A percentile compares a stretch with the other conserved stretches of the same genome.
These are phyloP conservation scores for Misgurnus mizolepis DNA, from an alignment of 2,113 vertebrate genomes.

Conservation along the genomic window DNA sequence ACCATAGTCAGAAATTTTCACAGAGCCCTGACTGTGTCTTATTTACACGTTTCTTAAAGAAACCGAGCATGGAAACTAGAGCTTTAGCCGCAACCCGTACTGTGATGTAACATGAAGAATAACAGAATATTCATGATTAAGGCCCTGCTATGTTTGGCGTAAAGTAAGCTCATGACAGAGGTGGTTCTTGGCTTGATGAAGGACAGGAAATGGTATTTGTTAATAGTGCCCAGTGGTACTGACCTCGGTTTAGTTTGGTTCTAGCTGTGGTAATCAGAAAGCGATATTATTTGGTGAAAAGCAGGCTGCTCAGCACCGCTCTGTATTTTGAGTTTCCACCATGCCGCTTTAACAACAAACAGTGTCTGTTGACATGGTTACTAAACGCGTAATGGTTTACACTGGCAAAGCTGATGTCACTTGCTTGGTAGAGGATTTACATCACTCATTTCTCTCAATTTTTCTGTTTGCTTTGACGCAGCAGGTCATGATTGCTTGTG, in stretches of 20 bases:
- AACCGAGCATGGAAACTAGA: not conserved
- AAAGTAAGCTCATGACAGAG: not conserved
- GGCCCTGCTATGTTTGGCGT: not conserved
- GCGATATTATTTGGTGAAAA: conserved; percentile 11
- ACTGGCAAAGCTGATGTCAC: conserved; percentile 53
- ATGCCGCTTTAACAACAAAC: conserved; percentile 56
- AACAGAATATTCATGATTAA: not conserved
- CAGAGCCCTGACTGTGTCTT: not conserved
- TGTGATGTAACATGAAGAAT: not conserved
- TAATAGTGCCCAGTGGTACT: not conserved
- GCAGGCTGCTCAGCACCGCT: conserved; percentile 12
- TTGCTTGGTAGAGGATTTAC: conserved; percentile 39
- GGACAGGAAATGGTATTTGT: conserved; percentile 29
- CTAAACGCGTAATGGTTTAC: conserved; percentile 42
- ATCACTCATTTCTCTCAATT: conserved; percentile 20
- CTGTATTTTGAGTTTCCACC: conserved; percentile 37
- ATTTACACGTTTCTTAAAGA: not conserved
- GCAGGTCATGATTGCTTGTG: conserved; percentile 40
- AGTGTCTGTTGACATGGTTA: conserved; percentile 56
- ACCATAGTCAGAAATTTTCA: not conserved
- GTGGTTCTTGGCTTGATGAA: not conserved
- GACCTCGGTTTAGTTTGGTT: conserved; percentile 5
- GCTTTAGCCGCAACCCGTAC: not conserved
- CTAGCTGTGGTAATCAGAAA: conserved; percentile 1
- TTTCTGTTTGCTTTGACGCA: conserved; percentile 42